Conservation (phyloP, 2,797 vertebrate genomes). For the Ambastaia sidthimunki region DNA sequence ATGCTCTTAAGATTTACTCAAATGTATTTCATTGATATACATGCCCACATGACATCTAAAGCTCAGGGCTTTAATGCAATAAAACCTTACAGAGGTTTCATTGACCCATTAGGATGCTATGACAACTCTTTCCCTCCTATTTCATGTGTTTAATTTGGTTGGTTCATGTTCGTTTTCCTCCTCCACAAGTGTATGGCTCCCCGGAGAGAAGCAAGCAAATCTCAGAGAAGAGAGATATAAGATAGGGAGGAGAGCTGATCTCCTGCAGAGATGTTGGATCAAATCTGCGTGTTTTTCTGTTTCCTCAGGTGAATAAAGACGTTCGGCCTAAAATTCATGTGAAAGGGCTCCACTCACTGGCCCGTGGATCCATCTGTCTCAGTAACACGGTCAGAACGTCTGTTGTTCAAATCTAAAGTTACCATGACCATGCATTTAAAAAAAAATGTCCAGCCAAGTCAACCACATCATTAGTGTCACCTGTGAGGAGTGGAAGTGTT, state of each 20-base stretch:
- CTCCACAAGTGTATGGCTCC: slow-evolving; percentile 59
- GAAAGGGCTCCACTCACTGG: slow-evolving; percentile 48
- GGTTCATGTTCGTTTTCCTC: slow-evolving; percentile 59
- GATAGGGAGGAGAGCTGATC: slow-evolving; percentile 52
- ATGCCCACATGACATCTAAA: slow-evolving; percentile 20
- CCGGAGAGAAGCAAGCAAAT: slow-evolving; percentile 62
- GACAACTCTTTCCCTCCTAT: slow-evolving; percentile 53
- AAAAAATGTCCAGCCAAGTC: slow-evolving; percentile 25
- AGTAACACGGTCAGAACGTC: neutral
- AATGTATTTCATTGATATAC: neutral
- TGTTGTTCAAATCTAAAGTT: slow-evolving; percentile 36
- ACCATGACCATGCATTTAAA: slow-evolving; percentile 29
- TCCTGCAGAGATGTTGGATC: slow-evolving; percentile 61
- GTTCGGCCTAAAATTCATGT: slow-evolving; percentile 43
- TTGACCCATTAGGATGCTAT: slow-evolving; percentile 47
- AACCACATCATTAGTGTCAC: slow-evolving; percentile 54
- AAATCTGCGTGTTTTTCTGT: slow-evolving; percentile 60
- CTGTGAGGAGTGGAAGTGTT: slow-evolving; percentile 43
- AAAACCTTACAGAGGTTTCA: slow-evolving; percentile 36
- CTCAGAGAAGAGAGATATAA: slow-evolving; percentile 57
- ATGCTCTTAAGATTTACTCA: neutral
- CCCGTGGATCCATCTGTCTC: slow-evolving; percentile 20
- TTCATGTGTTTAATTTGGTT: slow-evolving; percentile 62
- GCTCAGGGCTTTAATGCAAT: slow-evolving; percentile 34
- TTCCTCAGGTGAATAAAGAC: slow-evolving; percentile 58